Percentiles rank a stretch among this genome's conserved stretches.
These are phyloP conservation scores for Synanthedon formicaeformis DNA, from an alignment of 2,888 invertebrate species.

Conservation along the genomic window DNA sequence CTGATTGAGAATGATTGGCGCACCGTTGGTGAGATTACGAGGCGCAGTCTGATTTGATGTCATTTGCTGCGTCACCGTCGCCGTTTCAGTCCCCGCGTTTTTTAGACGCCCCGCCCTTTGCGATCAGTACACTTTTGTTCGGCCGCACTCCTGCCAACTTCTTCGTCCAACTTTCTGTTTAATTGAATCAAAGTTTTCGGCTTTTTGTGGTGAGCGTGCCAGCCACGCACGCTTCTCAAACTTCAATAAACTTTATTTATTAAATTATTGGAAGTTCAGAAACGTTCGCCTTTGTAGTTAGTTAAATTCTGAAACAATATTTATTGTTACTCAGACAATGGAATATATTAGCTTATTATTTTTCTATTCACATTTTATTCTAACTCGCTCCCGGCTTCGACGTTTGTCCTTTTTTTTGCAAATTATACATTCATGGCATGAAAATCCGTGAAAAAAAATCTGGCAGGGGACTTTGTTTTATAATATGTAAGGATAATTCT, in stretches of 20 bases:
- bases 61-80: slow-evolving; percentile 11
- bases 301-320: slow-evolving; percentile 44
- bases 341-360: too few relatives aligned
- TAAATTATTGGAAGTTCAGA: slow-evolving; percentile 69
- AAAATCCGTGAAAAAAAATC: too few relatives aligned
- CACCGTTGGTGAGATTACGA: slow-evolving; percentile 2
- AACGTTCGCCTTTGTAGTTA: slow-evolving; percentile 65
- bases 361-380: too few relatives aligned
- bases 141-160: slow-evolving; percentile 44
- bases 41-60: not conserved
- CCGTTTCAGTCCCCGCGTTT: slow-evolving; percentile 2
- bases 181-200: slow-evolving; percentile 70
- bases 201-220: slow-evolving; percentile 66
- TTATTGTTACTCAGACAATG: slow-evolving; percentile 17
- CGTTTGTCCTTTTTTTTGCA: too few relatives aligned
- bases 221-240: slow-evolving; percentile 62
- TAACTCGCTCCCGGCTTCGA: too few relatives aligned
- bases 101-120: too few relatives aligned
- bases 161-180: slow-evolving; percentile 62
- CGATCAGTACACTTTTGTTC: too few relatives aligned
- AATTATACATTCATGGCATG: too few relatives aligned
- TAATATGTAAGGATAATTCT: too few relatives aligned
- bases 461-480: too few relatives aligned
- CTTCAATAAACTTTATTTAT: slow-evolving; percentile 64
- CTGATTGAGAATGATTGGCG: slow-evolving; percentile 33